A percentile compares a stretch with the other conserved stretches of the same genome.
Conservation (phyloP, 2,113 vertebrate genomes). For the Eptesicus fuscus region DNA sequence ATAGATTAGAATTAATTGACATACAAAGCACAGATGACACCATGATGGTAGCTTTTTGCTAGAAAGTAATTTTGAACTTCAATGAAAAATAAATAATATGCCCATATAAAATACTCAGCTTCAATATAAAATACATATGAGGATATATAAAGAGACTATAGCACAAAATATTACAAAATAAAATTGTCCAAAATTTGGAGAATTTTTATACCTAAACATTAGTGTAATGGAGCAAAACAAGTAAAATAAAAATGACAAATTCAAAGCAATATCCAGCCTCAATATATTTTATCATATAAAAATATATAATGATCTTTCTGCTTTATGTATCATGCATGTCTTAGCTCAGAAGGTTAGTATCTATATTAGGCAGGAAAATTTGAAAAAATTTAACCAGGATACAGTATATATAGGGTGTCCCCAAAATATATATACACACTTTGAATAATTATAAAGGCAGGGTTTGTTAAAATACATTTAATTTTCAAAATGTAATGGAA, state of each 20-base stretch:
- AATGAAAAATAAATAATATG: not conserved
- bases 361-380: not conserved
- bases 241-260: not conserved
- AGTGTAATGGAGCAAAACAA: not conserved
- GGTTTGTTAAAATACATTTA: no score
- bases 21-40: not conserved
- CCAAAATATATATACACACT: no score
- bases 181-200: not conserved
- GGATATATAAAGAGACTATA: not conserved
- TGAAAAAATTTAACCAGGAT: not conserved
- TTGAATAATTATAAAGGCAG: no score
- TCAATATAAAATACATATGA: not conserved
- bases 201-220: not conserved
- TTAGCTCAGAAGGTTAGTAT: not conserved
- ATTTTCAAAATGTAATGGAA: not conserved
- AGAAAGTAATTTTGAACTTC: not conserved
- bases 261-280: not conserved
- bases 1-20: slow-evolving; percentile 32
- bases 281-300: not conserved
- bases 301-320: not conserved
- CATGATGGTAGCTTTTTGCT: not conserved
- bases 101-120: not conserved
- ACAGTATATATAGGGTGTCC: no score
- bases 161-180: not conserved
- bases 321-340: not conserved